Percentiles rank a stretch among this genome's conserved stretches.
Conservation (phyloP, 2,113 vertebrate species). For the Canis aureus region DNA sequence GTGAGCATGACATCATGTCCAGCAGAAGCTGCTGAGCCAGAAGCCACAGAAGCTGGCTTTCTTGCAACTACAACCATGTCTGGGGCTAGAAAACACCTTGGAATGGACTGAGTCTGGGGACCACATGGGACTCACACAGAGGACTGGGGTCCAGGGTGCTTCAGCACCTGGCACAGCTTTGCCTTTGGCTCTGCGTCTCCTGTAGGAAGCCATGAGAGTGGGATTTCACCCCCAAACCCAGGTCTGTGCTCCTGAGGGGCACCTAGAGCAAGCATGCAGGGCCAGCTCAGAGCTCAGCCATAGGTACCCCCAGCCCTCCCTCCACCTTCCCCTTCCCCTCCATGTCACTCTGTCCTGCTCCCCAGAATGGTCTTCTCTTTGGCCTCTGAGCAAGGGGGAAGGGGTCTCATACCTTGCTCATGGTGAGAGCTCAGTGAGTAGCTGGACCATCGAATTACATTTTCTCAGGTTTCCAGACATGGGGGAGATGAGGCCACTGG, state of each 20-base stretch:
- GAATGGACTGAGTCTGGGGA: background rate
- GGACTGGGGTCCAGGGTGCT: background rate
- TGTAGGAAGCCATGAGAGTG: background rate
- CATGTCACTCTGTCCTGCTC: background rate
- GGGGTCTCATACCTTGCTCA: background rate
- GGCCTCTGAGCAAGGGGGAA: background rate
- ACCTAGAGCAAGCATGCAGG: rapidly evolving
- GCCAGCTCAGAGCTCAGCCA: rapidly evolving
- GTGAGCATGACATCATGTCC: constrained; percentile 69
- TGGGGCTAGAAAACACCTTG: constrained; percentile 60
- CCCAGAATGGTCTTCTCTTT: background rate
- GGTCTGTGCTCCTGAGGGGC: background rate
- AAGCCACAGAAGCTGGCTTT: constrained; percentile 79
- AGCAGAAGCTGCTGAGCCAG: constrained; percentile 71
- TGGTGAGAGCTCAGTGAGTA: background rate
- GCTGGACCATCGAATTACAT: rapidly evolving
- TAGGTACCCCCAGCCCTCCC: rapidly evolving
- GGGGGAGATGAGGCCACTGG: rapidly evolving
- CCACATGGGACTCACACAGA: background rate
- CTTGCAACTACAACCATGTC: constrained; percentile 78
- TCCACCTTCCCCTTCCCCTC: background rate
- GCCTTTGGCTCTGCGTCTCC: background rate
- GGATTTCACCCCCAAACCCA: background rate
- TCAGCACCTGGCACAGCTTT: background rate
- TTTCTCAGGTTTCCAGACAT: background rate